These are phyloP conservation scores for Phaenicophaeus curvirostris DNA, from an alignment of 2,797 vertebrate genomes.

Conservation along the genomic window DNA sequence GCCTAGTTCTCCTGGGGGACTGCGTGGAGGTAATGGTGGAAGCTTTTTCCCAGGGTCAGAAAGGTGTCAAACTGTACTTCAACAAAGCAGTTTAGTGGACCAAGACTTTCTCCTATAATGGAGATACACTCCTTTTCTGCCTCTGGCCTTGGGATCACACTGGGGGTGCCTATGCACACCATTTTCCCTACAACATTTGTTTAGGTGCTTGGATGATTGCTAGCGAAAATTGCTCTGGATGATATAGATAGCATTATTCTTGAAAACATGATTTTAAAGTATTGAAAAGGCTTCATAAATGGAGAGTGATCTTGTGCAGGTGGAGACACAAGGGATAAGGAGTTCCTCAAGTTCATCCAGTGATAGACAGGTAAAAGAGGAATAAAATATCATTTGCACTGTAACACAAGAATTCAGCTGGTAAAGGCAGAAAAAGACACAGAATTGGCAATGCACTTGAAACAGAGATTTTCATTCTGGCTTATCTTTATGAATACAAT, in stretches of 20 bases:
- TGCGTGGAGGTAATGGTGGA: fast-evolving
- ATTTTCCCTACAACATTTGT: not conserved
- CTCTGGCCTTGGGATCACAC: not conserved
- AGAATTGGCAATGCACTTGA: not conserved
- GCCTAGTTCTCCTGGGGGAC: not conserved
- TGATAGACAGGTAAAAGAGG: not conserved
- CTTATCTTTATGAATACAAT: not conserved
- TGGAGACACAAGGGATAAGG: not conserved
- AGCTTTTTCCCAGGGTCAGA: not conserved
- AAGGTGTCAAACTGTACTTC: not conserved
- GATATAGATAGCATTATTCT: not conserved
- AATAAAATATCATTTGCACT: not conserved
- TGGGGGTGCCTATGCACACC: not conserved
- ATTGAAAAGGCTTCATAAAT: not conserved
- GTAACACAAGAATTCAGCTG: not conserved
- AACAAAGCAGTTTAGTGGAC: not conserved
- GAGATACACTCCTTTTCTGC: not conserved
- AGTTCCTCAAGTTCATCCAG: not conserved
- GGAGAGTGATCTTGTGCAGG: not conserved
- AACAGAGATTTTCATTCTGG: conserved; percentile 16
- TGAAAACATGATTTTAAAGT: not conserved
- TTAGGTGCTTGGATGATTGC: not conserved
- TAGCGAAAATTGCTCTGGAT: not conserved
- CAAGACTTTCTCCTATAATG: not conserved
- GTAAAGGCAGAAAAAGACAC: not conserved